Percentiles rank a stretch among this genome's conserved stretches.
These are phyloP conservation scores for Dione vanillae DNA, from an alignment of 2,888 invertebrate species.

Conservation along the genomic window DNA sequence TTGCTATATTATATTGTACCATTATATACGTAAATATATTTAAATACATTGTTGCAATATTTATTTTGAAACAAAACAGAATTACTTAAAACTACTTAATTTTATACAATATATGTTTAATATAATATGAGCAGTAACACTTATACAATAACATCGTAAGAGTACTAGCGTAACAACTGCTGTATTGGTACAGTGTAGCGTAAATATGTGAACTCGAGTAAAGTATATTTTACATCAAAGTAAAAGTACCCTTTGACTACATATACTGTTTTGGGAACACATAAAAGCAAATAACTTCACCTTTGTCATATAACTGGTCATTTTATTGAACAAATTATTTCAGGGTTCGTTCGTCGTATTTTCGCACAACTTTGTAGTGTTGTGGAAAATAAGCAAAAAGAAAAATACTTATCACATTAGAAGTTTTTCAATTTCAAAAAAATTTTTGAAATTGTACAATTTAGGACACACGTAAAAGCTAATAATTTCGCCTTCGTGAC, in stretches of 20 bases:
- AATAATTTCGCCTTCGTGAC: no score
- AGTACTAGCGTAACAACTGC: neutral
- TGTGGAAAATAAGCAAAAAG: constrained; percentile 5
- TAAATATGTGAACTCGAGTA: neutral
- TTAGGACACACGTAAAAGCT: no score
- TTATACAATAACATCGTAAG: no score
- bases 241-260: neutral
- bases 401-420: no score
- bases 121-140: no score
- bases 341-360: neutral
- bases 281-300: constrained; percentile 2
- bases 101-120: no score
- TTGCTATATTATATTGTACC: neutral
- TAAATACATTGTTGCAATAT: no score
- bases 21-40: neutral
- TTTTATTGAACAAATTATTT: constrained; percentile 22
- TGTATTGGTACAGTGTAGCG: neutral
- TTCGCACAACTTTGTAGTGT: neutral
- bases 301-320: neutral
- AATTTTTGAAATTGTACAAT: no score
- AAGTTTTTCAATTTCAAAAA: no score
- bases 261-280: neutral
- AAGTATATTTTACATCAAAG: neutral
- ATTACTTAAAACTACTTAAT: no score
- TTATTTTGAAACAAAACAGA: no score